Evolutionary conservation across 2,888 invertebrate species (phyloP), one percentile per base, ranked within the genome.

Genomic region (Apoda limacodes): DNA sequence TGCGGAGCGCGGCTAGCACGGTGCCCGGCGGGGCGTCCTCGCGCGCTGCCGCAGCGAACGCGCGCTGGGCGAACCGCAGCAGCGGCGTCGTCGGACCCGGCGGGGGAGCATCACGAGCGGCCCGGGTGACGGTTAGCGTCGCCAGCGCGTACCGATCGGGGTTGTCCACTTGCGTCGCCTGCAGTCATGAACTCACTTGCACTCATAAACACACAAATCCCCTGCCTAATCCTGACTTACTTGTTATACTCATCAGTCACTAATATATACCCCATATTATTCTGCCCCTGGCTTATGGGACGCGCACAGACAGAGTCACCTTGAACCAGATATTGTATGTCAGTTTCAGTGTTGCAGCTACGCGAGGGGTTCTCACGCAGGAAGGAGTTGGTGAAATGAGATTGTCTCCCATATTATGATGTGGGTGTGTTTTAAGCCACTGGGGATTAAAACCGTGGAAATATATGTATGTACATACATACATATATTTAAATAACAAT

Each of bases 61-160:
- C 83, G 28, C 85, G 83, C 43, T 89, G 87, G 9, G 88, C 70
- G 74, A 95, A 95, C 44, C 84, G 83, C 32, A 89, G 80, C 19
- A 82, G 70, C 59, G 32, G 37, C 15, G 34, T 33, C 13, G 12
- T 25, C 62, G 23, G 23, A 22, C 19, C 10, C 31, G 13, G n/a
- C 59, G 30, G 25, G 24, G 30, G 28, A n/a, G 15, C 30, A 60
- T 29, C 32, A 14, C 25, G 17, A 32, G 15, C 19, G 85, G 60
- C 89, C 89, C 4, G 25, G 21, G 13, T 13, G 81, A 94, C 81
- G 9, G 89, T 85, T 30, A 95, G 82, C 1, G 95, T 94, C 1
- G 92, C 89, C 36, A 95, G 75, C 1, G 95, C 92, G 62, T 93
- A 93, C 30, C 93, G 86, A 74, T 95, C 95, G 0, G 89, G 80